phyloP scores from a whole-genome alignment of 2,888 invertebrate genomes.

The Rhagonycha lutea region DNA sequence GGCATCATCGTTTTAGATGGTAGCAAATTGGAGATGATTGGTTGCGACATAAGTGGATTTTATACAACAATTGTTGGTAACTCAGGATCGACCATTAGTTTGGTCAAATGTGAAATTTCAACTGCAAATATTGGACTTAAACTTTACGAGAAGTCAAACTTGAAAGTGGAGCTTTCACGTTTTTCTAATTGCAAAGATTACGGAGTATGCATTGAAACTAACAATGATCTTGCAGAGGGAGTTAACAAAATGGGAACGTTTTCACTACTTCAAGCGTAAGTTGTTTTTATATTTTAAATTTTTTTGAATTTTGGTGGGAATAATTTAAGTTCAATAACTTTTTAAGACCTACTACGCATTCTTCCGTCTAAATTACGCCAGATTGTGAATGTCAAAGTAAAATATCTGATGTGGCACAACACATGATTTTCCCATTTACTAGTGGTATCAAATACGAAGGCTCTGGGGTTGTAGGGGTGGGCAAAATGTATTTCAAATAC shows the following conservation, averaged over 20 bases:
- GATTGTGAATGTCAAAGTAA: too few relatives aligned
- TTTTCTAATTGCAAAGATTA: slow-evolving; percentile 57
- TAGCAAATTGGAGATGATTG: slow-evolving; percentile 53
- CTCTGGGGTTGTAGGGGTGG: too few relatives aligned
- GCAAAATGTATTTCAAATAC: too few relatives aligned
- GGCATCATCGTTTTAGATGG: slow-evolving; percentile 59
- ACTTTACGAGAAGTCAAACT: slow-evolving; percentile 54
- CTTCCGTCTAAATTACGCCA: too few relatives aligned
- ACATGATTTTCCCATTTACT: too few relatives aligned
- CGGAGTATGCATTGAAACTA: slow-evolving; percentile 59
- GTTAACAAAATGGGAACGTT: slow-evolving; percentile 41
- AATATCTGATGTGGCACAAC: too few relatives aligned
- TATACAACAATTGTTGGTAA: slow-evolving; percentile 58
- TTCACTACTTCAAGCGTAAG: slow-evolving; percentile 47
- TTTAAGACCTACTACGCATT: neutral
- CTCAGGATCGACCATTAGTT: slow-evolving; percentile 50
- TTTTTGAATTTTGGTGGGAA: neutral
- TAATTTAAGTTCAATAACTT: neutral
- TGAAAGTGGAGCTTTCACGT: slow-evolving; percentile 48
- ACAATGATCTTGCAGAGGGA: slow-evolving; percentile 40
- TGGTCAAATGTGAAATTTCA: slow-evolving; percentile 47
- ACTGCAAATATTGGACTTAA: slow-evolving; percentile 50
- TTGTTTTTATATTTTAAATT: slow-evolving; percentile 17
- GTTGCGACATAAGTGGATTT: slow-evolving; percentile 58
- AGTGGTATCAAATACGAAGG: too few relatives aligned